Base-by-base conservation (phyloP, 2,888 invertebrate species). In the Oxytorus armatus region DNA sequence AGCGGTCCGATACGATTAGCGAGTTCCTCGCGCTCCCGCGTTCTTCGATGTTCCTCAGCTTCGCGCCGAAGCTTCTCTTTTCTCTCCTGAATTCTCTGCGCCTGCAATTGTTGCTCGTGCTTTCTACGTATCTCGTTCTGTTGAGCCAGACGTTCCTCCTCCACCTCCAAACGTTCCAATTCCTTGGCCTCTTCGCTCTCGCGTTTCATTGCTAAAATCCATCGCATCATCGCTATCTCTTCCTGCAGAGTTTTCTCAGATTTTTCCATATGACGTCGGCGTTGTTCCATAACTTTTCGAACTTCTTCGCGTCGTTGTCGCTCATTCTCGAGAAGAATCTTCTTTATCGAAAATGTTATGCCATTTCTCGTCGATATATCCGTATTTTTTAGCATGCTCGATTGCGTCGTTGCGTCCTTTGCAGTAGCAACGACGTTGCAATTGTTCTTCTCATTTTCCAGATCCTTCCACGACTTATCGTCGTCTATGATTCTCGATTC, bases 81-180 rank as follows among this genome's bases (percentile, higher is more conserved):
- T n/a, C n/a, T n/a, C n/a, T 89, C 88, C 16, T 86, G 83, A 23
- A 85, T 79, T 16, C 86, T 82, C 61, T 89, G 88, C 1, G 84
- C 86, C 10, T 87, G 79, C 2, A 88, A 70, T 84, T 89, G n/a
- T n/a, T n/a, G n/a, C n/a, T n/a, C n/a, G n/a, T n/a, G n/a, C n/a
- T n/a, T n/a, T n/a, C n/a, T n/a, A n/a, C n/a, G n/a, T n/a, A n/a
- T n/a, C n/a, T n/a, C n/a, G n/a, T n/a, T n/a, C n/a, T n/a, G n/a
- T n/a, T n/a, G n/a, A n/a, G 94, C 93, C 44, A 92, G 86, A 66
- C 91, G 92, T 51, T 93, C 93, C 72, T 93, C 90, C 84, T 94
- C 93, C 75, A 94, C 94, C 88, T 94, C 93, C 4, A 93, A 88
- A 74, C 93, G 92, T n/a, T 93, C 91, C 25, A 93, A 89, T 83